Evolutionary conservation across 2,888 invertebrate genomes (phyloP).

Genomic region (Plebejus melissa): DNA sequence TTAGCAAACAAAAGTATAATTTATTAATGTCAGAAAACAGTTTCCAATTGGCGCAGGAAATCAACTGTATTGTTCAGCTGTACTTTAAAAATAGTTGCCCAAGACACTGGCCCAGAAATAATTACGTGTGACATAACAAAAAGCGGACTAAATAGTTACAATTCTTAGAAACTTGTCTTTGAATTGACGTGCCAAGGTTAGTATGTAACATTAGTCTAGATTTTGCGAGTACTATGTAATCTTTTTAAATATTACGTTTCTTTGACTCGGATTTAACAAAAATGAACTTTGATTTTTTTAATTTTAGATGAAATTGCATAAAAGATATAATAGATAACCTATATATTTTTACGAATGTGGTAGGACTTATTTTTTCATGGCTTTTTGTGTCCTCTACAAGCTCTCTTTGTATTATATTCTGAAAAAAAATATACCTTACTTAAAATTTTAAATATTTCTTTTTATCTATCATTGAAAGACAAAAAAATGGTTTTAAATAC

Average conservation of each 20-base stretch:
- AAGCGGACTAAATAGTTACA: slow-evolving; percentile 15
- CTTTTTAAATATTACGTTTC: not conserved
- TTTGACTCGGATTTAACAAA: no score
- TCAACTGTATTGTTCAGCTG: slow-evolving; percentile 56
- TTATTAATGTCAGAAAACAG: slow-evolving; percentile 56
- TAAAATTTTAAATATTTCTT: not conserved
- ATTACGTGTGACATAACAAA: slow-evolving; percentile 35
- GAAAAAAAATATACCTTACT: no score
- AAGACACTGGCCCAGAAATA: slow-evolving; percentile 51
- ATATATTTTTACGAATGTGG: no score
- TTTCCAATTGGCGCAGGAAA: slow-evolving; percentile 65
- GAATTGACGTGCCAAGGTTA: slow-evolving; percentile 21
- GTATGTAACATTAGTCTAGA: not conserved
- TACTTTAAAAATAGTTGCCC: slow-evolving; percentile 56
- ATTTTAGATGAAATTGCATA: no score
- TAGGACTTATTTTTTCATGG: no score
- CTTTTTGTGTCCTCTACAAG: no score
- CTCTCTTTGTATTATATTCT: no score
- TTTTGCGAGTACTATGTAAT: not conserved
- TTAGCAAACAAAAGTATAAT: slow-evolving; percentile 41
- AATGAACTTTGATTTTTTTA: no score
- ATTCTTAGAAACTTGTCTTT: slow-evolving; percentile 21
- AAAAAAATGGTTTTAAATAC: not conserved
- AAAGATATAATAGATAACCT: no score
- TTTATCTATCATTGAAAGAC: not conserved